A percentile compares a stretch with the other conserved stretches of the same genome.
Conservation (phyloP, 2,113 vertebrate genomes). For the Petromus typicus region DNA sequence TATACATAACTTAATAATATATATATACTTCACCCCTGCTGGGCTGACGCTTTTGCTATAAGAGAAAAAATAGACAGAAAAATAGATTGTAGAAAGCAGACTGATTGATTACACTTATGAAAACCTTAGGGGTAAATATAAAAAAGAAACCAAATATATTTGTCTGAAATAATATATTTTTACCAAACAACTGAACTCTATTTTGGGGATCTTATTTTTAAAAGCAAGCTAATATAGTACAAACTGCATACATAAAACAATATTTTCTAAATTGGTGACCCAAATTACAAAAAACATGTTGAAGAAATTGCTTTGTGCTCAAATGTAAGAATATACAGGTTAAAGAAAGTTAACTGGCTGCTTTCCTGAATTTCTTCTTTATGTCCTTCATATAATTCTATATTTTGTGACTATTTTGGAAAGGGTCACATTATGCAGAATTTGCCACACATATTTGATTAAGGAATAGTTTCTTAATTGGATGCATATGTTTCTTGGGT, state of each 20-base stretch:
- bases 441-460: conserved; percentile 47
- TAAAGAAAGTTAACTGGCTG: conserved; percentile 37
- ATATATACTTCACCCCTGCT: background rate
- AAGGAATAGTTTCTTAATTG: conserved; percentile 38
- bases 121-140: background rate
- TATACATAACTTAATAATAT: conserved; percentile 22
- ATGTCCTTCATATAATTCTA: background rate
- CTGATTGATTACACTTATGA: background rate
- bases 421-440: conserved; percentile 4
- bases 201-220: background rate
- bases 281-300: background rate
- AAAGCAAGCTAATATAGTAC: background rate
- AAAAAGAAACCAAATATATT: conserved; percentile 25
- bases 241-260: conserved; percentile 11
- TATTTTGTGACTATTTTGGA: background rate
- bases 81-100: background rate
- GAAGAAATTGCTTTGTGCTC: background rate
- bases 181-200: background rate
- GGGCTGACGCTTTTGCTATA: background rate
- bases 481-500: conserved; percentile 13
- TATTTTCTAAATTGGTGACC: background rate
- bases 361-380: background rate
- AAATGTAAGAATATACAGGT: conserved; percentile 5
- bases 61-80: conserved; percentile 38
- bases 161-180: conserved; percentile 37